A percentile compares a stretch with the other conserved stretches of the same genome.
phyloP scores from a whole-genome alignment of 1,140 invertebrate species.

The Listronotus bonariensis region DNA sequence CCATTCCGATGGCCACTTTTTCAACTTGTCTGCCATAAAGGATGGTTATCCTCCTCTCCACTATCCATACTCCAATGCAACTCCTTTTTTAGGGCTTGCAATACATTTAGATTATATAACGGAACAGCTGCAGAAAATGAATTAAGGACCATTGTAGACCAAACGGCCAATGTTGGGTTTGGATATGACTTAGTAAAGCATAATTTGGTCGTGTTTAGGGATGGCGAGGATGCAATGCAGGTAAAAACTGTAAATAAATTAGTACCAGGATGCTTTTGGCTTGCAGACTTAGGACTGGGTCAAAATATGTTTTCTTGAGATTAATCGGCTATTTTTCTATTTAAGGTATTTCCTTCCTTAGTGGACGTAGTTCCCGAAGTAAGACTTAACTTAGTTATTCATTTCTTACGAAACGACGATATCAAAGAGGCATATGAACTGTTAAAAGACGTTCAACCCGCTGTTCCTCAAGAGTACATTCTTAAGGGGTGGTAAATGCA shows the following conservation, averaged over 20 bases:
- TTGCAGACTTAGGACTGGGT: no score
- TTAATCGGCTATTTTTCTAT: neutral
- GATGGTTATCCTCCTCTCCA: no score
- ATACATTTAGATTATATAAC: constrained; percentile 79
- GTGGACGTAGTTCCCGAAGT: constrained; percentile 97
- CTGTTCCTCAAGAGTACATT: constrained; percentile 95
- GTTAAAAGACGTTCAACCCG: constrained; percentile 91
- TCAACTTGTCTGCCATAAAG: no score
- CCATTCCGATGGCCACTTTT: no score
- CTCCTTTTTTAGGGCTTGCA: constrained; percentile 52
- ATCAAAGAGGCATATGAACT: constrained; percentile 87
- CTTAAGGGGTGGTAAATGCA: constrained; percentile 96
- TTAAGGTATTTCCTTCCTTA: constrained; percentile 82
- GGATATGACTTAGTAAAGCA: constrained; percentile 93
- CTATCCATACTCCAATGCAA: no score
- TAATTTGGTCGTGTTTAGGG: constrained; percentile 94
- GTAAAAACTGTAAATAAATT: constrained; percentile 44
- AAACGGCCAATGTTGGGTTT: constrained; percentile 81
- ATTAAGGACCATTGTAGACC: constrained; percentile 78
- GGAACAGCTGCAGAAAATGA: constrained; percentile 90
- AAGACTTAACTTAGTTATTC: constrained; percentile 93
- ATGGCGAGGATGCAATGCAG: constrained; percentile 91
- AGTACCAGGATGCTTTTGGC: no score
- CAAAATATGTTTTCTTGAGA: no score
- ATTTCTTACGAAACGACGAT: constrained; percentile 90